Base-by-base conservation (phyloP, 30 jellyfish, hydroid and myxozoan genomes). In the Chironex yamaguchii region DNA sequence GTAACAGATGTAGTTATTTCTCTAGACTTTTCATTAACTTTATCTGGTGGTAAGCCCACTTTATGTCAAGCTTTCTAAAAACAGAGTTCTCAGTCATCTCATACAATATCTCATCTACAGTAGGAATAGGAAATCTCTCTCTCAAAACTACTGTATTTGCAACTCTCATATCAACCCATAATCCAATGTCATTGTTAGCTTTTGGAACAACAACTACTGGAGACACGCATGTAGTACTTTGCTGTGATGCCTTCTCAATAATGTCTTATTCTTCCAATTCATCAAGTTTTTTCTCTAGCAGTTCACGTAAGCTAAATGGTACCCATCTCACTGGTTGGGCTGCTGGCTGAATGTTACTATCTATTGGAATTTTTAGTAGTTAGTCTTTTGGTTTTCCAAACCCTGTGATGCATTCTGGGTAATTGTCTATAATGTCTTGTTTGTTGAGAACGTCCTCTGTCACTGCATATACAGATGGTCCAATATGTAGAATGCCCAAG, bases 81-180 rank as follows among this genome's bases (percentile, higher is more conserved):
- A 79, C 34, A 14, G 52, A 17, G 12, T 85, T 0, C 1, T 48
- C 68, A 31, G 58, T 58, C 22, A 62, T 70, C 49, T 79, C 34
- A 6, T n/a, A 32, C 6, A 36, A 1, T 24, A 79, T 35, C 24
- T 63, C 90, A 3, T 64, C 88, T n/a, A 63, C 42, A 21, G 90
- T 79, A 4, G 89, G 90, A 4, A 62, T 31, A 58, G 87, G 87
- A 49, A 54, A 48, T 32, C 90, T 62, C 26, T 13, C 85, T 20
- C 90, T 9, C 29, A n/a, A 3, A 13, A 79, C 49, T 9, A 71
- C 90, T 50, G 58, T 0, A 62, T 79, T 79, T 2, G 51, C 74
- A 22, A 0, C 26, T 0, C 86, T 31, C 90, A 79, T 58, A 36
- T 79, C 88, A 3, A 79, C 86, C 21, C 90, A 79, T 11, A 79